Conservation (phyloP, 2,888 invertebrate genomes). For the Brachypalpus laphriformis region DNA sequence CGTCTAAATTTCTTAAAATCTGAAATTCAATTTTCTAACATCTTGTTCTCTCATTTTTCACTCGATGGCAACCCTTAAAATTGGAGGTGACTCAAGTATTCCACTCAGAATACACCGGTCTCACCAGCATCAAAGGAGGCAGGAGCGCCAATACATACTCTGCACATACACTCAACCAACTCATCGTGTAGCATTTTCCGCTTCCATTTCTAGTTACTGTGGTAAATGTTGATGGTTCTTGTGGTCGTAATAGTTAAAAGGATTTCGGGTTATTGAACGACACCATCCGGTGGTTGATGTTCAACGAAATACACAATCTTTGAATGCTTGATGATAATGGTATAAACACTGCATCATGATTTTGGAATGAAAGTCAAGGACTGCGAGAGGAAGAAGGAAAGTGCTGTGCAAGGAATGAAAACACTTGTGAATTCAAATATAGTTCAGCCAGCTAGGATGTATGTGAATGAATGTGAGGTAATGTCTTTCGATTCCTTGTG, state of each 20-base stretch:
- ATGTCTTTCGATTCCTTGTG: too few species aligned
- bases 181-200: slow-evolving; percentile 6
- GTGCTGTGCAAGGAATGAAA: background rate
- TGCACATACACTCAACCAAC: background rate
- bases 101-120: slow-evolving; percentile 12
- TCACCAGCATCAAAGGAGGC: background rate
- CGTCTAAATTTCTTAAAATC: too few species aligned
- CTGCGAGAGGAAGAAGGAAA: background rate
- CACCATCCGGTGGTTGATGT: slow-evolving; percentile 38
- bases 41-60: too few species aligned
- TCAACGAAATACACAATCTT: slow-evolving; percentile 23
- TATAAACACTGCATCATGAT: slow-evolving; percentile 54
- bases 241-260: slow-evolving; percentile 68
- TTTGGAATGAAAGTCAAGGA: slow-evolving; percentile 37
- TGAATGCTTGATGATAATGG: slow-evolving; percentile 59
- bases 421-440: background rate
- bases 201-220: slow-evolving; percentile 31
- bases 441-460: background rate
- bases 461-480: too few species aligned
- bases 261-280: slow-evolving; percentile 69
- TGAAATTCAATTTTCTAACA: too few species aligned
- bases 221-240: slow-evolving; percentile 61
- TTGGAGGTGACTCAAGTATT: slow-evolving; percentile 10
- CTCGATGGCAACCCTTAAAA: background rate
- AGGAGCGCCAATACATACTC: background rate